Conservation (phyloP, 2,797 vertebrate genomes). For the Catostomus latipinnis region DNA sequence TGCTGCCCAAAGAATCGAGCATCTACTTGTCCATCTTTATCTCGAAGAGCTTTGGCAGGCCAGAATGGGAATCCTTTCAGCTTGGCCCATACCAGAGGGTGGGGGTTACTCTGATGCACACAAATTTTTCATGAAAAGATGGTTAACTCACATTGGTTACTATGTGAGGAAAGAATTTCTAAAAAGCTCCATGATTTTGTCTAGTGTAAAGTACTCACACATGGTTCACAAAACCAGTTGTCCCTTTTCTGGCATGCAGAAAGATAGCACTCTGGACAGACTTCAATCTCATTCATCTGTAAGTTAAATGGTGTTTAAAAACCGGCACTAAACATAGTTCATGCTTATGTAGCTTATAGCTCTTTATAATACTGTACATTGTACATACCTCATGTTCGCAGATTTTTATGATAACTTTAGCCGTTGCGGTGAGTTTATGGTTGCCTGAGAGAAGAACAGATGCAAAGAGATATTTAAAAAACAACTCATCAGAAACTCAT, state of each 20-base stretch:
- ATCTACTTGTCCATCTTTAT: conserved; percentile 98
- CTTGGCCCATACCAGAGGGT: conserved; percentile 98
- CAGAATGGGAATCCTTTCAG: conserved; percentile 99
- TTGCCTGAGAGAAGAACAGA: conserved; percentile 82
- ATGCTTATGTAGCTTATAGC: neutral
- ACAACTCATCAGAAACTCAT: neutral
- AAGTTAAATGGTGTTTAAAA: conserved; percentile 63
- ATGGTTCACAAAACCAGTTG: conserved; percentile 99
- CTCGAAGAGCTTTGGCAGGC: conserved; percentile 97
- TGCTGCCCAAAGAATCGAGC: conserved; percentile 99
- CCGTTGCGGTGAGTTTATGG: conserved; percentile 98
- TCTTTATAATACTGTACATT: neutral
- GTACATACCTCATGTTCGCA: conserved; percentile 95
- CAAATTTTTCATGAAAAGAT: conserved; percentile 44
- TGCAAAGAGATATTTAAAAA: neutral
- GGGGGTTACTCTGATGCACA: conserved; percentile 92
- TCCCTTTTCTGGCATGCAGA: conserved; percentile 99
- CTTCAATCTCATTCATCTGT: conserved; percentile 99
- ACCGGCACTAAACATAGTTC: neutral
- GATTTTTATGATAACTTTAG: conserved; percentile 99
- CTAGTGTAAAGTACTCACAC: conserved; percentile 83
- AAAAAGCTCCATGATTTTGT: neutral
- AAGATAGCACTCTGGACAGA: conserved; percentile 98
- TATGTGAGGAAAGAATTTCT: neutral
- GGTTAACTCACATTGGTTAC: neutral